Percentiles rank a stretch among this genome's conserved stretches.
These are phyloP conservation scores for Tadarida brasiliensis DNA, from an alignment of 2,797 vertebrate species.

Conservation along the genomic window DNA sequence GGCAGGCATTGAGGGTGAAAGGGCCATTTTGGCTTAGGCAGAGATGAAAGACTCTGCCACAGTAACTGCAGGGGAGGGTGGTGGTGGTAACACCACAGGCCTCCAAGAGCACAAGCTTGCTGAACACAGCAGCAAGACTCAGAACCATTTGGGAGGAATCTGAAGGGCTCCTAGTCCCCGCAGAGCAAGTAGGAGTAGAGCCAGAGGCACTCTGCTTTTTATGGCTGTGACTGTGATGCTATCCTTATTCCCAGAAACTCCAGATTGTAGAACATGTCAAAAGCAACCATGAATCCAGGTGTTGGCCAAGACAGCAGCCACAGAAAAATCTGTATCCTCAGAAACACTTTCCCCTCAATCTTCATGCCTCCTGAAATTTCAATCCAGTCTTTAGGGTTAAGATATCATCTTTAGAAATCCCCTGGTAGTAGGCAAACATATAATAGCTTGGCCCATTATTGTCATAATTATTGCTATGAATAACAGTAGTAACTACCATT, in stretches of 20 bases:
- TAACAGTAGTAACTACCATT: slow-evolving; percentile 27
- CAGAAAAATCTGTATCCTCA: neutral
- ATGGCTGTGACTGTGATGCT: neutral
- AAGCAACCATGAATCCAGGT: neutral
- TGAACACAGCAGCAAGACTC: slow-evolving; percentile 43
- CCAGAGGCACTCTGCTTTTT: slow-evolving; percentile 45
- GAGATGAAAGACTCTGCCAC: neutral
- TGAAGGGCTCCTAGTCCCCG: slow-evolving; percentile 6
- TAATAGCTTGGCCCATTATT: neutral
- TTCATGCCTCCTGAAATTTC: neutral
- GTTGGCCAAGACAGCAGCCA: slow-evolving; percentile 21
- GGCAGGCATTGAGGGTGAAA: neutral
- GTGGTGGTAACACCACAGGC: neutral
- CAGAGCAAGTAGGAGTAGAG: slow-evolving; percentile 22
- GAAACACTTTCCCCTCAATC: neutral
- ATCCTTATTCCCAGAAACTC: slow-evolving; percentile 48
- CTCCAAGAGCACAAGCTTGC: neutral
- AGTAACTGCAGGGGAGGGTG: neutral
- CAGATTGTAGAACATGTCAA: neutral
- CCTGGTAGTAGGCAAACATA: neutral
- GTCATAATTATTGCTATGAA: slow-evolving; percentile 33
- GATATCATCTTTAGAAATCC: neutral
- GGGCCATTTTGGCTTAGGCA: neutral
- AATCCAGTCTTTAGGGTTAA: neutral
- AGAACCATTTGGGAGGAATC: slow-evolving; percentile 58